phyloP scores from a whole-genome alignment of 2,113 vertebrate genomes.

The Otocyon megalotis region DNA sequence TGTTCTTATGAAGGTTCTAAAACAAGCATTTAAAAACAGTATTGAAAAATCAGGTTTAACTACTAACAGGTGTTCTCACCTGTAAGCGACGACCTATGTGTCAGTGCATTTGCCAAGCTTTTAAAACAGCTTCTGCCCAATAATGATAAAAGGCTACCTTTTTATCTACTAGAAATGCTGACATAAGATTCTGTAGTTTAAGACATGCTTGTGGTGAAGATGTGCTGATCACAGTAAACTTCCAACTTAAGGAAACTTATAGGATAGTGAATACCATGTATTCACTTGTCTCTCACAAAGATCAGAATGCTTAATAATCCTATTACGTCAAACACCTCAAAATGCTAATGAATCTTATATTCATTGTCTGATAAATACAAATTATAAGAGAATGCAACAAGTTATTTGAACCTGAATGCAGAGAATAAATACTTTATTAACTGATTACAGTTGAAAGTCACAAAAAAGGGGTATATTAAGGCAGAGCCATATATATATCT shows the following conservation, averaged over 20 bases:
- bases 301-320: conserved; percentile 20
- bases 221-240: background rate
- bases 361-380: conserved; percentile 66
- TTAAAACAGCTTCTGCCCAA: background rate
- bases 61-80: background rate
- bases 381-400: conserved; percentile 75
- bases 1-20: background rate
- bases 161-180: background rate
- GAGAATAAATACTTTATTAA: conserved; percentile 95
- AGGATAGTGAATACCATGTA: background rate
- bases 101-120: background rate
- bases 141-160: background rate
- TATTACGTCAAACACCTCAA: conserved; percentile 47
- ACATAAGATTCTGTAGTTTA: background rate
- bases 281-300: background rate
- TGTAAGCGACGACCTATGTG: background rate
- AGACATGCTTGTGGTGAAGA: background rate
- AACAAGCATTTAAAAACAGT: background rate
- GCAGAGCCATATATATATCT: conserved; percentile 87
- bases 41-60: background rate
- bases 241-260: conserved; percentile 20
- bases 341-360: conserved; percentile 62
- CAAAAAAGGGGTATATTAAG: conserved; percentile 86
- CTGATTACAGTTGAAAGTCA: conserved; percentile 89
- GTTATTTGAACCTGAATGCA: conserved; percentile 87